Evolutionary conservation across 2,888 invertebrate genomes (phyloP).

Genomic region (Disparrhopalites patrizii): DNA sequence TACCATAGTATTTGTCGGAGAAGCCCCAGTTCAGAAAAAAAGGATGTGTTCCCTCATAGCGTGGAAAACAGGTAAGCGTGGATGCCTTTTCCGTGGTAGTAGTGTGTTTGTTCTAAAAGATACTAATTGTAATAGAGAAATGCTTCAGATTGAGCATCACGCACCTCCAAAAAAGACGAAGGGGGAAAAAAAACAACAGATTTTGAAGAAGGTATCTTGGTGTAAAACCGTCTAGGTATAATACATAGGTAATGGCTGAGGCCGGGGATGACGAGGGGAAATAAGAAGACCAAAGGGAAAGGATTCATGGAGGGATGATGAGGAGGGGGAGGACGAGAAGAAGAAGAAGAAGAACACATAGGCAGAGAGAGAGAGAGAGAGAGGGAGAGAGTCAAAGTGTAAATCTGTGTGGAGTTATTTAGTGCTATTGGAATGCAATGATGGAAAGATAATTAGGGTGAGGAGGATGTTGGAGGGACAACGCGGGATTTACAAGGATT

Average conservation of each 20-base stretch:
- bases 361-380: not conserved
- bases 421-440: constrained; percentile 29
- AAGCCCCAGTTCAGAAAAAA: too few relatives aligned
- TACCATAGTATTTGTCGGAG: too few relatives aligned
- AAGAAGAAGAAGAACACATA: not conserved
- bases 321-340: constrained; percentile 26
- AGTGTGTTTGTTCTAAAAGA: too few relatives aligned
- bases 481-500: constrained; percentile 28
- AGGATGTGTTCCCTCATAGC: too few relatives aligned
- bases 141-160: constrained; percentile 4
- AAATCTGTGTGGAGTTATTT: constrained; percentile 27
- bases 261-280: too few relatives aligned
- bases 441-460: constrained; percentile 28
- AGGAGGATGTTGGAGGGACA: constrained; percentile 18
- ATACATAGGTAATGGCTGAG: not conserved
- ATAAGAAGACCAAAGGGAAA: too few relatives aligned
- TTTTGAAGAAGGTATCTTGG: too few relatives aligned
- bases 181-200: too few relatives aligned
- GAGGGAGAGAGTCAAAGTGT: constrained; percentile 15
- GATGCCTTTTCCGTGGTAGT: too few relatives aligned
- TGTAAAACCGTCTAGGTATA: not conserved
- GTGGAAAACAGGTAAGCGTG: too few relatives aligned
- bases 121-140: constrained; percentile 7
- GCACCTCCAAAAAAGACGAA: constrained; percentile 6
- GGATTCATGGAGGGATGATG: constrained; percentile 20